Evolutionary conservation across 2,888 invertebrate genomes (phyloP).

Genomic region (Matsumyia berberina): DNA sequence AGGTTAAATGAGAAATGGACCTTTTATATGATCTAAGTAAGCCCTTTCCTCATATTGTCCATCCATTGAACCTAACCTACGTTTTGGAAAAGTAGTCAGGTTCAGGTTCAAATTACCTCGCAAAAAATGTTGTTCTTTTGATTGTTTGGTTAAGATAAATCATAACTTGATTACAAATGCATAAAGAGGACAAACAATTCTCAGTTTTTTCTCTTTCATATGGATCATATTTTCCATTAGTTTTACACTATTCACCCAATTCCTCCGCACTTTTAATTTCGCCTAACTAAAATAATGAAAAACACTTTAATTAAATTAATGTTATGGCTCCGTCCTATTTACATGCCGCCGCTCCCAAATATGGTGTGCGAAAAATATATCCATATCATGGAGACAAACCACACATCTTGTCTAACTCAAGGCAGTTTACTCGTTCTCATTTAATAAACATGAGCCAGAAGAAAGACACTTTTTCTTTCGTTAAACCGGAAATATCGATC

Average conservation of each 20-base stretch:
- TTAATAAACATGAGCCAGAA: constrained; percentile 5
- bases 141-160: too few species aligned
- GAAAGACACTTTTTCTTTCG: neutral
- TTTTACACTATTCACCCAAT: neutral
- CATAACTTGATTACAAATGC: constrained; percentile 10
- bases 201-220: neutral
- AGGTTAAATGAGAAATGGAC: too few species aligned
- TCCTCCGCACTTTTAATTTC: neutral
- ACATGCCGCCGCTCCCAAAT: constrained; percentile 46
- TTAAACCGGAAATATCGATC: constrained; percentile 56
- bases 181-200: neutral
- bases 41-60: too few species aligned
- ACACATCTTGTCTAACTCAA: constrained; percentile 17
- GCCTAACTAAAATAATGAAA: constrained; percentile 1
- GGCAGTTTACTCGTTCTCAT: constrained; percentile 21
- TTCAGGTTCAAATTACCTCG: too few species aligned
- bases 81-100: too few species aligned
- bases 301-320: constrained; percentile 50
- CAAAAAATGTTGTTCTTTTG: too few species aligned
- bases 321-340: constrained; percentile 24
- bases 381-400: constrained; percentile 23
- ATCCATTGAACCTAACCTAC: too few species aligned
- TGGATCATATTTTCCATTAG: constrained; percentile 13
- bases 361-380: constrained; percentile 50
- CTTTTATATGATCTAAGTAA: too few species aligned